These are phyloP conservation scores for Vespertilio murinus DNA, from an alignment of 2,797 vertebrate genomes.

Conservation along the genomic window DNA sequence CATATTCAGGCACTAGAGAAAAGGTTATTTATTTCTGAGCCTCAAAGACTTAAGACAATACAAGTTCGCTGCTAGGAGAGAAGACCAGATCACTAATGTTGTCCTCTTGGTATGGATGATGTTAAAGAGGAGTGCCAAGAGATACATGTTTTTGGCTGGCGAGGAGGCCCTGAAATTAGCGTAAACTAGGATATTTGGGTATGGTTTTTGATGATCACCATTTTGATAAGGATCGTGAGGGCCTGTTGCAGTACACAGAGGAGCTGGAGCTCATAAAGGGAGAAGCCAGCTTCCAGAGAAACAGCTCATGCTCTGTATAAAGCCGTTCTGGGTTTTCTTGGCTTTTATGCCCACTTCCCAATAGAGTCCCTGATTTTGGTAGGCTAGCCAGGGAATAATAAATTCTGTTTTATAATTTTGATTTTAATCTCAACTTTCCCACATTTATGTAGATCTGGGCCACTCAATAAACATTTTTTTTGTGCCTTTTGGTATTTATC, in stretches of 20 bases:
- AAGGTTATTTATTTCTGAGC: conserved; percentile 52
- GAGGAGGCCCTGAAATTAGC: not conserved
- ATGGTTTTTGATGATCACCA: not conserved
- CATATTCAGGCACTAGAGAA: not conserved
- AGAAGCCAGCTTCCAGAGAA: not conserved
- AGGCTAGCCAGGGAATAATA: not conserved
- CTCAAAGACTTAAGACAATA: conserved; percentile 19
- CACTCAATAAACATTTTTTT: not conserved
- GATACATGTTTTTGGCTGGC: not conserved
- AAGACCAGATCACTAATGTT: not conserved
- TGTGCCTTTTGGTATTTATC: not conserved
- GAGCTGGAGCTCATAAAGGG: not conserved
- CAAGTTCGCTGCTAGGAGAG: not conserved
- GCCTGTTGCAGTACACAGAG: not conserved
- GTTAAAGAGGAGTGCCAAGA: not conserved
- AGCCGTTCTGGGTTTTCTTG: not conserved
- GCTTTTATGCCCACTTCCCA: not conserved
- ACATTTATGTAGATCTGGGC: not conserved
- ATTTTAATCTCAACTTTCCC: conserved; percentile 14
- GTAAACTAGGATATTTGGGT: not conserved
- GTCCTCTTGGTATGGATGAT: not conserved
- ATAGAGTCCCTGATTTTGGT: not conserved
- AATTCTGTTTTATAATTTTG: not conserved
- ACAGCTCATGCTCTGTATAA: not conserved
- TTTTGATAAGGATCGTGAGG: not conserved